Evolutionary conservation across 2,888 invertebrate species (phyloP).

Genomic region (Trachelus iudaicus): DNA sequence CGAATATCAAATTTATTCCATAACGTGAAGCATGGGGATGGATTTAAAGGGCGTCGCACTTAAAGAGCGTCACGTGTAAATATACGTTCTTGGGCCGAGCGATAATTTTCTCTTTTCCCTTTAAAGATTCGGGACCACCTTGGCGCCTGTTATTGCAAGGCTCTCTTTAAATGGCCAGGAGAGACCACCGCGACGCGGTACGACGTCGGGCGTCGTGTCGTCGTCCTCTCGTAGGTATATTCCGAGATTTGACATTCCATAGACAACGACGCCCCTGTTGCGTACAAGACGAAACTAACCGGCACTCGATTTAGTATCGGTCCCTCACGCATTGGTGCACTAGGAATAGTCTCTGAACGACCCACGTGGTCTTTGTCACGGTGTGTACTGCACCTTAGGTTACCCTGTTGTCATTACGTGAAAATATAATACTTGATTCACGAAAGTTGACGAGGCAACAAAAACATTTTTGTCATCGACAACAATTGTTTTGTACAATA

Average conservation of each 20-base stretch:
- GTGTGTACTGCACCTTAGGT: neutral
- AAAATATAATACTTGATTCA: neutral
- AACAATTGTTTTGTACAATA: neutral
- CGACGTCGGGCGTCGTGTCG: neutral
- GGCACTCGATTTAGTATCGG: neutral
- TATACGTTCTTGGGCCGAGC: neutral
- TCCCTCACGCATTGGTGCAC: constrained; percentile 20
- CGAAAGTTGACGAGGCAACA: neutral
- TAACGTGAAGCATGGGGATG: no score
- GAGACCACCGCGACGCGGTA: constrained; percentile 39
- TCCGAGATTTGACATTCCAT: constrained; percentile 12
- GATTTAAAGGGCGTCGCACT: neutral
- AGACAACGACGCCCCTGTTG: neutral
- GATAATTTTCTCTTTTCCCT: neutral
- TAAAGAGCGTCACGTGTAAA: neutral
- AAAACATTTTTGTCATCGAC: neutral
- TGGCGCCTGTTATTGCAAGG: constrained; percentile 35
- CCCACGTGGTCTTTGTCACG: constrained; percentile 12
- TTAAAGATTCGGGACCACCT: constrained; percentile 41
- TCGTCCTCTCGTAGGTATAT: neutral
- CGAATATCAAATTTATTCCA: no score
- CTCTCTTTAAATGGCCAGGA: constrained; percentile 35
- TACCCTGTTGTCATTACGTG: neutral
- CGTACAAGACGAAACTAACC: neutral
- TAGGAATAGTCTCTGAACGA: constrained; percentile 18